Base-by-base conservation (phyloP, 92 coral and sea anemone species). In the Zoanthus solanderi region DNA sequence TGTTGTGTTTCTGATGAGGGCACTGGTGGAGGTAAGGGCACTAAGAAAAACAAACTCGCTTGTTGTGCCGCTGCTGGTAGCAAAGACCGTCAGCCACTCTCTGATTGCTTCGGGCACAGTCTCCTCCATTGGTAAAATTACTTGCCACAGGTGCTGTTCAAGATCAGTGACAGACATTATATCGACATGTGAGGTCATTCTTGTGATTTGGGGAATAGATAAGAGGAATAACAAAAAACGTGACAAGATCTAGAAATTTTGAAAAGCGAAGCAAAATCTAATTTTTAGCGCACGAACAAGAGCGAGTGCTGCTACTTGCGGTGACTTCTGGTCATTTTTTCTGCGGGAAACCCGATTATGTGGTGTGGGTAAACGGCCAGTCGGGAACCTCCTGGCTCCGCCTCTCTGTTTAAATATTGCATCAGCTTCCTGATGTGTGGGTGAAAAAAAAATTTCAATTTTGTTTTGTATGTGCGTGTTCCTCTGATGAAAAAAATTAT, bases 21-120 rank as follows among this genome's bases (percentile, higher is more conserved):
- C 29, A 63, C 29, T 63, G 29, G 29, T 63, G 30, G 71, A 88
- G 16, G 50, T 42, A 28, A 88, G 28, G 10, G 79, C 63, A 2
- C 13, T 10, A 78, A 42, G 67, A 6, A 89, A 77, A 6, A 89
- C 52, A 42, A 89, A 57, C 68, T 83, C 72, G 48, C 69, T 44
- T 66, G 78, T 89, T 9, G 88, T 89, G 15, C 88, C 91, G 31
- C 84, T 71, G 75, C 91, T 85, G 60, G 74, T 34, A 0, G 83
- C 54, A 14, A 73, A 74, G 0, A 72, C 60, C 1, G 47, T 1
- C 15, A 85, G 60, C 88, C 88, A 85, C 60, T 85, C 80, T 47
- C 72, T 4, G 45, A 85, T 50, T 9, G 54, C 66, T 48, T 46
- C 53, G 6, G 88, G 88, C 5, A 68, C 73, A 73, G 72, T 66